Evolutionary conservation across 1,140 invertebrate species (phyloP).

Genomic region (Zaprionus ornatus): DNA sequence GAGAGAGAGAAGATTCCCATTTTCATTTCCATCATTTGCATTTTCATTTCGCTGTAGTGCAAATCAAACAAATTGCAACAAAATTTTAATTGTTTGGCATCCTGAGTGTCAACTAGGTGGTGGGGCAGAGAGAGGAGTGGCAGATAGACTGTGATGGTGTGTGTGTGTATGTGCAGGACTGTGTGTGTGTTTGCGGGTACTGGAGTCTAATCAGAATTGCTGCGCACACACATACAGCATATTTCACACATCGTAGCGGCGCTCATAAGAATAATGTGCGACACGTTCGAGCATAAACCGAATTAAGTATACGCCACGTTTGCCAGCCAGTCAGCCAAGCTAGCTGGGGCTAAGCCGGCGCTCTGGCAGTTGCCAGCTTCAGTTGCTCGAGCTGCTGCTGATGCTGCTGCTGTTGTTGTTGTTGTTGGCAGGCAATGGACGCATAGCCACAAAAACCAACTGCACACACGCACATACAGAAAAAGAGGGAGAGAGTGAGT

Average conservation of each 20-base stretch:
- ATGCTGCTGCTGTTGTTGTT: neutral
- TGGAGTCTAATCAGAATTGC: constrained; percentile 68
- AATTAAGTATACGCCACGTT: constrained; percentile 82
- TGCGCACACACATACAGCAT: constrained; percentile 73
- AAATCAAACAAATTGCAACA: constrained; percentile 76
- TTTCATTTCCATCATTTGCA: constrained; percentile 73
- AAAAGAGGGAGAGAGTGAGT: neutral
- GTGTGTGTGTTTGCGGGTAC: constrained; percentile 1
- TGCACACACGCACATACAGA: constrained; percentile 33
- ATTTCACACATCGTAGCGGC: constrained; percentile 74
- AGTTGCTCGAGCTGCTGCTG: neutral
- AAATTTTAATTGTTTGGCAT: constrained; percentile 71
- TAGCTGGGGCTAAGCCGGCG: constrained; percentile 7
- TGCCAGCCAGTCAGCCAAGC: constrained; percentile 59
- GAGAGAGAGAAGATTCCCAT: constrained; percentile 6
- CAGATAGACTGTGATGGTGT: neutral
- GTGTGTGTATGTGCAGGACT: neutral
- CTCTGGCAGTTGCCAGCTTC: neutral
- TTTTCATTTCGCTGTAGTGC: constrained; percentile 70
- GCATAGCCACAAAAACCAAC: constrained; percentile 65
- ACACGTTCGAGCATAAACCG: constrained; percentile 80
- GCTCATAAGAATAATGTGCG: constrained; percentile 77
- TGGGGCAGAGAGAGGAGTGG: too few species aligned
- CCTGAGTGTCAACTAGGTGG: constrained; percentile 44
- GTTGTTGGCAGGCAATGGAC: constrained; percentile 34